These are phyloP conservation scores for Atta cephalotes DNA, from an alignment of 1,140 invertebrate species.

Conservation along the genomic window DNA sequence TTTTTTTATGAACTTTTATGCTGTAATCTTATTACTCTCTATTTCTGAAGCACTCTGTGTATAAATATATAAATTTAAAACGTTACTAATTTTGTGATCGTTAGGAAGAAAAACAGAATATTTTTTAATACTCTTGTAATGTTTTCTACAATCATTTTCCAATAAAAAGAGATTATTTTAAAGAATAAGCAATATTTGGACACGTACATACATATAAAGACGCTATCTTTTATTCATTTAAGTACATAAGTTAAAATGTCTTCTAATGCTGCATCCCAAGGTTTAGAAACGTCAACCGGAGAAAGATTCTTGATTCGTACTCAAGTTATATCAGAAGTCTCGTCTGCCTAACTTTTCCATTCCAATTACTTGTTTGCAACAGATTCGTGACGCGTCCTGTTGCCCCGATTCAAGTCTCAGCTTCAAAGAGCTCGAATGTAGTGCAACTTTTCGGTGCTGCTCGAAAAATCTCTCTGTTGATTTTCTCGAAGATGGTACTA, in stretches of 20 bases:
- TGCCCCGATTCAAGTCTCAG: constrained; percentile 12
- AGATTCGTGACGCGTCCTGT: constrained; percentile 10
- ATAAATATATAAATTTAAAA: neutral
- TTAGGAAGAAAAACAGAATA: neutral
- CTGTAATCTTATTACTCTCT: no score
- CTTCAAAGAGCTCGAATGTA: constrained; percentile 53
- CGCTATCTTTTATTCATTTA: constrained; percentile 5
- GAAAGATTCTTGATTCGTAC: constrained; percentile 73
- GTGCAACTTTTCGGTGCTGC: constrained; percentile 31
- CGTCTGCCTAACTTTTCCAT: constrained; percentile 77
- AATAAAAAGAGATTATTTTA: neutral
- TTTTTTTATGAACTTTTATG: no score
- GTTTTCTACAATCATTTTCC: neutral
- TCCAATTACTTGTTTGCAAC: constrained; percentile 68
- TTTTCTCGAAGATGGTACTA: neutral
- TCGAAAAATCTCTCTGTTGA: constrained; percentile 42
- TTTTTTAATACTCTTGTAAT: neutral
- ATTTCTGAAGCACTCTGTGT: no score
- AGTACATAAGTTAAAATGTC: constrained; percentile 65
- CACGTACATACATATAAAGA: neutral
- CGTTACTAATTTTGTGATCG: neutral
- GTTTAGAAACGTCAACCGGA: constrained; percentile 67
- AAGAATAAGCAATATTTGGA: neutral
- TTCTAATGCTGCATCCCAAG: constrained; percentile 66
- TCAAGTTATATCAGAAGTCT: constrained; percentile 76